Percentiles rank a stretch among this genome's conserved stretches.
These are phyloP conservation scores for Nineta flava DNA, from an alignment of 2,888 invertebrate species.

Conservation along the genomic window DNA sequence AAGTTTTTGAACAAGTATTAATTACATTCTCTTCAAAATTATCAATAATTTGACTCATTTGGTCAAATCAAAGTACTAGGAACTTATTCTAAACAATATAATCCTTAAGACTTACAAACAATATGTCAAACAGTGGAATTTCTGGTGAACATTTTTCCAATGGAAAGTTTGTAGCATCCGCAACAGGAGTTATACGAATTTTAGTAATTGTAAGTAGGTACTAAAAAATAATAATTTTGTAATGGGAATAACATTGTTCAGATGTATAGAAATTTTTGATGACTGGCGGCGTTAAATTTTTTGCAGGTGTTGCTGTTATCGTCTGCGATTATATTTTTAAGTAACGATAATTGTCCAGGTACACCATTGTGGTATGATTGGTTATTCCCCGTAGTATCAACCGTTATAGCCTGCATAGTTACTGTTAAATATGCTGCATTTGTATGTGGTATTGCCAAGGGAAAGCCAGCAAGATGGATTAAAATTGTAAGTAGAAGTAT, in stretches of 20 bases:
- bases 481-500: neutral
- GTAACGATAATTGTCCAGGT: neutral
- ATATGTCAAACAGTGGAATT: neutral
- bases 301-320: neutral
- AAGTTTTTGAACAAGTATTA: too few species aligned
- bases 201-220: constrained; percentile 1
- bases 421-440: neutral
- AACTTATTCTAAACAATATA: too few species aligned
- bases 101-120: too few species aligned
- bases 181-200: neutral
- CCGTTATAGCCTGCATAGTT: neutral
- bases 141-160: neutral
- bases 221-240: neutral
- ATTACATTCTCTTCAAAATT: too few species aligned
- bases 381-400: neutral
- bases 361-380: constrained; percentile 1
- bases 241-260: neutral
- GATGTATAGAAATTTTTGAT: too few species aligned
- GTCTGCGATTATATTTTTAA: neutral
- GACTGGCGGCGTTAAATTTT: too few species aligned
- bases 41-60: too few species aligned
- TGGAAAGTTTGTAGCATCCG: neutral
- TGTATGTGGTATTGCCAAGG: neutral
- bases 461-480: neutral
- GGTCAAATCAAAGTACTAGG: too few species aligned